Evolutionary conservation across 2,888 invertebrate genomes (phyloP), one percentile per base, ranked within the genome.

Genomic region (Strigamia transsilvanica): DNA sequence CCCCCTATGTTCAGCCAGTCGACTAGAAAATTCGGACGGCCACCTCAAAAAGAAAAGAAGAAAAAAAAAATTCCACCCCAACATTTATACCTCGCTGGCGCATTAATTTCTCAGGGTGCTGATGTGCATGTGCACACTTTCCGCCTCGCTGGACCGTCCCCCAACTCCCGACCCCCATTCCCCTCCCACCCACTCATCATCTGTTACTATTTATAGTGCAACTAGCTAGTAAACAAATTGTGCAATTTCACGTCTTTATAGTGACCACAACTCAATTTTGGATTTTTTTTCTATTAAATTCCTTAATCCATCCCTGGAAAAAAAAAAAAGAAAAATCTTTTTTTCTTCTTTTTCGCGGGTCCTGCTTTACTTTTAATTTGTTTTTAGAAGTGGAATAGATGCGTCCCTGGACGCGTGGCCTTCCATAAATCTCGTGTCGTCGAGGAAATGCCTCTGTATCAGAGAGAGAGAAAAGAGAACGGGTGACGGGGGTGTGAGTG

Each of bases 401-500:
- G 73, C 73, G 73, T 73, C 73, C 73, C 73, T 73, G 73, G 73
- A 73, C 73, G 73, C 73, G 73, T 73, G 73, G 73, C 73, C 73
- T 73, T 73, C 73, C 73, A 73, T 73, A 73, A 73, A 73, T 73
- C 73, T 73, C 73, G 32, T 27, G 73, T 73, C 73, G 73, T 73
- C 73, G 73, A 56, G 56, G 21, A 56, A 56, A 56, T 56, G 56
- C 56, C 56, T 56, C 56, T 9, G 9, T 56, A 56, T 56, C n/a
- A 56, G 56, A 21, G 21, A 56, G 21, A 56, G 21, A 56, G 56
- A 56, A 56, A 18, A 56, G 56, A 56, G 56, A 46, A 46, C 10
- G 42, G 18, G 18, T 15, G 21, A n/a, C 12, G 61, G 9, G 61
- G 21, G 10, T 1, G 10, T 1, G 61, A 12, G 23, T 0, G 10